Base-by-base conservation (phyloP, 2,113 vertebrate genomes). In the Nanorana parkeri region DNA sequence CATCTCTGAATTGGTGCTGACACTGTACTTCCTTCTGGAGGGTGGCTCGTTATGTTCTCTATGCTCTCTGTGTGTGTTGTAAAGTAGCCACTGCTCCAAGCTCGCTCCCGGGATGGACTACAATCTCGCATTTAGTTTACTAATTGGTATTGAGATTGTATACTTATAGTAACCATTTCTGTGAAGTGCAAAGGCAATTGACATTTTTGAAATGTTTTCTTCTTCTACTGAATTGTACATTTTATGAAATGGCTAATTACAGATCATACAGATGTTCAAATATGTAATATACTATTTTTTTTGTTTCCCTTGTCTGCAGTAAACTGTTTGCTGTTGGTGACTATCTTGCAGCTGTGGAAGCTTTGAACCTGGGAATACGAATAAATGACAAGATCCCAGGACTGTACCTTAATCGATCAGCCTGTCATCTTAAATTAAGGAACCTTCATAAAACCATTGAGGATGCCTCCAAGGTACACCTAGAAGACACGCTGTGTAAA, bases 381-480 rank as follows among this genome's bases (percentile, higher is more conserved):
- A 89, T 99, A 54, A 97, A 96, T 88, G 88, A 80, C 28, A 91
- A 89, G 65, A 91, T 96, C 73, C 95, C 96, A 4, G 81, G 91
- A 0, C 83, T 98, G 7, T 97, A 93, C 74, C 92, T 96, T 76
- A 99, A 99, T 88, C 94, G 98, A 68, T 96, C 97, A 47, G 98
- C 96, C 11, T 97, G 96, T 88, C 97, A 99, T 83, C 93, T 99
- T 21, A 96, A 97, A 87, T 85, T 99, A 58, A 93, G 91, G 68
- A 97, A 99, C 76, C 88, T 99, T 15, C 96, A 99, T 89, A 99
- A 97, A 89, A 94, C 95, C 68, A 86, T 99, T 1, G 93, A 98
- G 84, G 97, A 99, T 86, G 94, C 95, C 65, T 97, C 96, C 65
- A 93, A 94, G 95, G 97, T 99, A 93, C 19, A 23, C 41, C 28